Conservation (phyloP, 2,888 invertebrate species). For the Sarcophaga caerulescens region DNA sequence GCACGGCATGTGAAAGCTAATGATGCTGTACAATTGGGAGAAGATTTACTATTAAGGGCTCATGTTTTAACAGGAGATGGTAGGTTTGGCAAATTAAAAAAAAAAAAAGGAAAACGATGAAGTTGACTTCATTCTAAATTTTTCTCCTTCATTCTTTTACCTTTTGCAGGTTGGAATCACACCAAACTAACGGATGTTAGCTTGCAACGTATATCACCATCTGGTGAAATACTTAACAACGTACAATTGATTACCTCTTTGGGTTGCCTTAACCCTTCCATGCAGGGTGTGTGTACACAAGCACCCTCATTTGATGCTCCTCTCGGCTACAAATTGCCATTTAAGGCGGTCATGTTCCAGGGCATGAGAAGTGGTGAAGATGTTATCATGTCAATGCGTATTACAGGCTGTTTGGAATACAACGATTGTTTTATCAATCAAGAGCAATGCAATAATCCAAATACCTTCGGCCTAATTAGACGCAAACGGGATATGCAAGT, state of each 20-base stretch:
- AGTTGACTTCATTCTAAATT: neutral
- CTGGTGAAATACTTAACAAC: constrained; percentile 77
- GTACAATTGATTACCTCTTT: constrained; percentile 80
- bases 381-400: constrained; percentile 83
- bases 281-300: constrained; percentile 81
- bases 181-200: constrained; percentile 83
- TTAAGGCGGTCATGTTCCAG: constrained; percentile 84
- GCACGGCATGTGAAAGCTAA: constrained; percentile 82
- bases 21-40: constrained; percentile 83
- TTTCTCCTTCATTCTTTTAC: neutral
- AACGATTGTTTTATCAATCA: constrained; percentile 81
- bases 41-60: constrained; percentile 83
- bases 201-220: constrained; percentile 78
- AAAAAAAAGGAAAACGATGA: neutral
- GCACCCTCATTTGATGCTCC: constrained; percentile 81
- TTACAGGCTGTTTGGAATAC: constrained; percentile 83
- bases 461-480: constrained; percentile 68
- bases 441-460: constrained; percentile 73
- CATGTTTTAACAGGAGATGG: constrained; percentile 83
- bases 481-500: constrained; percentile 69
- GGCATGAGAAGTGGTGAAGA: constrained; percentile 84
- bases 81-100: constrained; percentile 73
- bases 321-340: constrained; percentile 81
- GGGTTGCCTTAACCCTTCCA: constrained; percentile 82
- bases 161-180: constrained; percentile 80